These are phyloP conservation scores for Pammene fasciana DNA, from an alignment of 2,888 invertebrate species.

Conservation along the genomic window DNA sequence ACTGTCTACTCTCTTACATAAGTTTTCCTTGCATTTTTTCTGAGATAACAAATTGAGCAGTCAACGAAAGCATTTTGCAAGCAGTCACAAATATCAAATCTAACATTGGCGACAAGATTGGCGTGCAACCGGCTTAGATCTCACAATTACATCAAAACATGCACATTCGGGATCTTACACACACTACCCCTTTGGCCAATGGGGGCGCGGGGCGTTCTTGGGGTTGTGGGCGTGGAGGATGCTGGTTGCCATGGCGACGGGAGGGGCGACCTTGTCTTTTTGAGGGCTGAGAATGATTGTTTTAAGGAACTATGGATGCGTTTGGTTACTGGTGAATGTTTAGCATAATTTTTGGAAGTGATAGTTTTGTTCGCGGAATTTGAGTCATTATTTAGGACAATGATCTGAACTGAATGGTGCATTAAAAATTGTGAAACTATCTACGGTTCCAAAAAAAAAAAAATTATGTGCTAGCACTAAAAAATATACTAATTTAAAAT, in stretches of 20 bases:
- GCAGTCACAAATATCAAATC: neutral
- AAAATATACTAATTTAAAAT: no score
- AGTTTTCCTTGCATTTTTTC: no score
- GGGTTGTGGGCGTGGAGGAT: conserved; percentile 84
- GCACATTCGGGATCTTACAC: conserved; percentile 66
- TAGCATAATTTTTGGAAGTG: neutral
- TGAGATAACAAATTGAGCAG: neutral
- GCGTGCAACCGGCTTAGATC: conserved; percentile 24
- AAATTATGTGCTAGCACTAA: no score
- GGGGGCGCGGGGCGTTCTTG: conserved; percentile 80
- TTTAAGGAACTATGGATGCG: conserved; percentile 4
- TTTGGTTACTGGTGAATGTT: neutral
- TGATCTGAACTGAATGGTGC: neutral
- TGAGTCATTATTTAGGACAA: neutral
- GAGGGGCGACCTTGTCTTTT: conserved; percentile 45
- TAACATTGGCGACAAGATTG: conserved; percentile 10
- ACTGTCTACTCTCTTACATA: no score
- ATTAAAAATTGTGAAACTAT: no score
- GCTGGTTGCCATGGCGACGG: conserved; percentile 85
- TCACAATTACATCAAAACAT: conserved; percentile 23
- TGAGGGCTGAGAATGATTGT: conserved; percentile 31
- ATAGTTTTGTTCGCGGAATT: neutral
- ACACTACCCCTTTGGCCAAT: conserved; percentile 82
- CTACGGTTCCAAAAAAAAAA: no score
- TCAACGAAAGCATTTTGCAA: neutral